Evolutionary conservation across 2,888 invertebrate genomes (phyloP).

Genomic region (Piscicola geometra): DNA sequence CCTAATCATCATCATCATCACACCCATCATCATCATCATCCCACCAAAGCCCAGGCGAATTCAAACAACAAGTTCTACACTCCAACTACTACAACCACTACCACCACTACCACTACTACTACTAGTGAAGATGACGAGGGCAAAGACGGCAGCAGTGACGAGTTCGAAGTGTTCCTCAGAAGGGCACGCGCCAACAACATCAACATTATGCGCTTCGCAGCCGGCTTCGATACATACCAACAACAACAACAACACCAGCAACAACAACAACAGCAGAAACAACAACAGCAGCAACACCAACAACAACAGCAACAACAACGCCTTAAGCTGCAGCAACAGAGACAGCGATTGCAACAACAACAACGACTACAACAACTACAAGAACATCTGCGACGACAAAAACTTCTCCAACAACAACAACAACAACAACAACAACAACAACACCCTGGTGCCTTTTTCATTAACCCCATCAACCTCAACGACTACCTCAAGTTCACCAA

Average conservation of each 20-base stretch:
- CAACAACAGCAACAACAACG: not conserved
- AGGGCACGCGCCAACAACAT: not conserved
- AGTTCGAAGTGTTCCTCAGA: not conserved
- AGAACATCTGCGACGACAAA: not conserved
- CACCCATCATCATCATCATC: no score
- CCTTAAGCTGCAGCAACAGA: not conserved
- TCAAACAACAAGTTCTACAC: not conserved
- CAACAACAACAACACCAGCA: not conserved
- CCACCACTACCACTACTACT: not conserved
- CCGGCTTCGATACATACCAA: not conserved
- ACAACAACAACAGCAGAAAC: not conserved
- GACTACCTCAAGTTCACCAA: not conserved
- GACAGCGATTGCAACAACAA: not conserved
- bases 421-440: slow-evolving; percentile 6
- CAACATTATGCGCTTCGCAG: not conserved
- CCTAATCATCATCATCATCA: no score
- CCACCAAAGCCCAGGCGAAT: not conserved
- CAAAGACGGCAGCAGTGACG: not conserved
- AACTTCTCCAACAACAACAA: not conserved
- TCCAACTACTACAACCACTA: not conserved
- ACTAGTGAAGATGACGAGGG: not conserved
- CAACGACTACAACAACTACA: slow-evolving; percentile 11
- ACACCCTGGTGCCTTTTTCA: slow-evolving; percentile 9
- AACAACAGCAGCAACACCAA: not conserved
- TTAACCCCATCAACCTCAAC: not conserved